Conservation (phyloP, 2,888 invertebrate genomes). For the Nephrotoma flavescens region DNA sequence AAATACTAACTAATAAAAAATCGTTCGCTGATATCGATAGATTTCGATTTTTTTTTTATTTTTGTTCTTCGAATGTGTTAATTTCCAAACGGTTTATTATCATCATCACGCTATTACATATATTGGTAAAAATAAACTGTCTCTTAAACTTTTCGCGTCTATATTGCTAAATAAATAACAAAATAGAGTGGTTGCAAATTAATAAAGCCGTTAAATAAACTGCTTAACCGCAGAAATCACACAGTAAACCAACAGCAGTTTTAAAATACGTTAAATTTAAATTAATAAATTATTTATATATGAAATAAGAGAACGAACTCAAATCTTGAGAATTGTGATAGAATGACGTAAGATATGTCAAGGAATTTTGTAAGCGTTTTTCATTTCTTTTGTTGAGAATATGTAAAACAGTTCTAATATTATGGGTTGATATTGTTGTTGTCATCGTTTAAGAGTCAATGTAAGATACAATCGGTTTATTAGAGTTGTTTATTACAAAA, state of each 20-base stretch:
- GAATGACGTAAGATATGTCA: not conserved
- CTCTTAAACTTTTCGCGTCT: not conserved
- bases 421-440: not conserved
- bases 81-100: not conserved
- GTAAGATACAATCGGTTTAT: not conserved
- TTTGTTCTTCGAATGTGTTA: not conserved
- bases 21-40: not conserved
- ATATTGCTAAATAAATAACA: not conserved
- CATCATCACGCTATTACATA: not conserved
- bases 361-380: not conserved
- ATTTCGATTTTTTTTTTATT: not conserved
- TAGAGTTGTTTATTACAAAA: not conserved
- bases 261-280: not conserved
- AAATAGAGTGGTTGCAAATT: not conserved
- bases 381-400: not conserved
- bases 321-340: not conserved
- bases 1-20: not conserved
- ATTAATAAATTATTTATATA: not conserved
- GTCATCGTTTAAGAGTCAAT: not conserved
- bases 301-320: not conserved
- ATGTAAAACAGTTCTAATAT: not conserved
- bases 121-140: not conserved
- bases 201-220: not conserved
- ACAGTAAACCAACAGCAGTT: not conserved
- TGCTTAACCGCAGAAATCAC: not conserved